Conservation (phyloP, 2,113 vertebrate genomes). For the Carassius carassius region DNA sequence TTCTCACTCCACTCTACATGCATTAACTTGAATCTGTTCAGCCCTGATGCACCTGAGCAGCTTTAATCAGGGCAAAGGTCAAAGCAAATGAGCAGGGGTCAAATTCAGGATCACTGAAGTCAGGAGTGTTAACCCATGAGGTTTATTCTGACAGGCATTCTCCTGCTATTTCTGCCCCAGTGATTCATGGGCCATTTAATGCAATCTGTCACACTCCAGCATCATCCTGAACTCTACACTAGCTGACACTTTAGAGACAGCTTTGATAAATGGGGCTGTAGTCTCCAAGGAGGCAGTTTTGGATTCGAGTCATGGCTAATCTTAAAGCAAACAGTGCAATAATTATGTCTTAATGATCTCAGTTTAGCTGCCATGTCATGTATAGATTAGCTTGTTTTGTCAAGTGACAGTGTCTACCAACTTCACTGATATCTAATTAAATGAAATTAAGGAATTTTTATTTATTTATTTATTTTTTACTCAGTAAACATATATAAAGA, state of each 20-base stretch:
- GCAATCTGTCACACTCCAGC: constrained; percentile 49
- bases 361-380: constrained; percentile 1
- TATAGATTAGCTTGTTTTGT: constrained; percentile 11
- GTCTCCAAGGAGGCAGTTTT: constrained; percentile 42
- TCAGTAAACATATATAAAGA: neutral
- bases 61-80: constrained; percentile 40
- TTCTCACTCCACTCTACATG: neutral
- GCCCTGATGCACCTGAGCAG: constrained; percentile 27
- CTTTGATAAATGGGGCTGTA: constrained; percentile 39
- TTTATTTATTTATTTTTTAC: neutral
- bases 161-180: constrained; percentile 42
- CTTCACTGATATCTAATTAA: neutral
- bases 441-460: neutral
- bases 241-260: constrained; percentile 41
- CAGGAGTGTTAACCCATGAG: constrained; percentile 42
- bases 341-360: constrained; percentile 20
- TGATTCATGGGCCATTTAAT: constrained; percentile 52
- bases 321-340: constrained; percentile 29
- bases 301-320: constrained; percentile 34
- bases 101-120: constrained; percentile 27
- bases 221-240: constrained; percentile 53
- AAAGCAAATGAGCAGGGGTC: constrained; percentile 33
- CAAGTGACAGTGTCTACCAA: neutral
- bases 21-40: constrained; percentile 22
- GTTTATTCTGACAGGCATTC: constrained; percentile 41